Base-by-base conservation (phyloP, 2,888 invertebrate species). In the Parnassius mnemosyne region DNA sequence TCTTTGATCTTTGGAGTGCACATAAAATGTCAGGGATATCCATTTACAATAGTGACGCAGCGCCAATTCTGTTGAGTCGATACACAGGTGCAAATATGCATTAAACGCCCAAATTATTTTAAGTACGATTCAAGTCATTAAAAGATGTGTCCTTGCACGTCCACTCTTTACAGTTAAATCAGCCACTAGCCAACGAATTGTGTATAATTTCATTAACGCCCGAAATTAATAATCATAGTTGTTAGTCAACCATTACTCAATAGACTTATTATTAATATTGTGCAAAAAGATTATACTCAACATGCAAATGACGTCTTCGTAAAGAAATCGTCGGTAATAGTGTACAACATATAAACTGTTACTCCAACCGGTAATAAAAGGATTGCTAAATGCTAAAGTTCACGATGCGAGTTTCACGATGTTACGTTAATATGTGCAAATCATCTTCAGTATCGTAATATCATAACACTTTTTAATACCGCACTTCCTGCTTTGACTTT, bases 1-100 rank as follows among this genome's bases (percentile, higher is more conserved):
- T 20, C 10, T 1, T n/a, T 55, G 25, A 11, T 46, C 46, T 46
- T 46, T n/a, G n/a, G n/a, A 20, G 13, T 46, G 44, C 46, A 34
- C 10, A 53, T 56, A 70, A 81, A 81, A 80, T 79, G 79, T 79
- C 81, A 81, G 76, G 77, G 79, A 73, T 77, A 69, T 71, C 65
- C 72, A 69, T 73, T 69, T 69, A 68, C 69, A 57, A 53, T 57
- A 56, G 54, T 60, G 64, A 58, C 42, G 55, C 56, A 61, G 34
- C 52, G 25, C 52, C 16, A 60, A 61, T 54, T 66, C 56, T 62
- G 64, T 65, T 69, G 56, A 65, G 13, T 12, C 3, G 7, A 12
- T 16, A 57, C 50, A 64, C 61, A 59, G 60, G 60, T 43, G 57
- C 58, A 51, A 53, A 51, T 60, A 57, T 62, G 61, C 53, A 64